A percentile compares a stretch with the other conserved stretches of the same genome.
These are phyloP conservation scores for Corydoras maculifer DNA, from an alignment of 2,113 vertebrate genomes.

Conservation along the genomic window DNA sequence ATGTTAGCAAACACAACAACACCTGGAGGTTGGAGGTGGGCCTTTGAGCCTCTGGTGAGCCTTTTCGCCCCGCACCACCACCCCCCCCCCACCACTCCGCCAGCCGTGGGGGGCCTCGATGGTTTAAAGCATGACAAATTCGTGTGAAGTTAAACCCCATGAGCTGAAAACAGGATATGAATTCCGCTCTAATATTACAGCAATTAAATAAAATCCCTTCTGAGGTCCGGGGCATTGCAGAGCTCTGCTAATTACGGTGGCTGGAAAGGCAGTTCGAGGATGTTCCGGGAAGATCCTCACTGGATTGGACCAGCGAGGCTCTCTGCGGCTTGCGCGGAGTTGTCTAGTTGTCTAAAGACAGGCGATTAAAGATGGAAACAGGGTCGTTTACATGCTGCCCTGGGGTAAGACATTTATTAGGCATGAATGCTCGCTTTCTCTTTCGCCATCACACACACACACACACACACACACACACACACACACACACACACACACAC, in stretches of 20 bases:
- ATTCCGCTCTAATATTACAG: slow-evolving; percentile 5
- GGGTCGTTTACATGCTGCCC: no score
- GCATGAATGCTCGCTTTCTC: no score
- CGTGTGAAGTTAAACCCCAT: slow-evolving; percentile 8
- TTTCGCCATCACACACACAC: no score
- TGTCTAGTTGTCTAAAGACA: no score
- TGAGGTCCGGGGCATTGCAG: background rate
- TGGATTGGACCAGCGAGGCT: background rate
- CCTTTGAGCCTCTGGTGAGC: no score
- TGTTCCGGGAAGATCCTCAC: background rate
- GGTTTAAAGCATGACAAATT: slow-evolving; percentile 28
- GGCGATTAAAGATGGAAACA: no score
- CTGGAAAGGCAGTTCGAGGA: background rate
- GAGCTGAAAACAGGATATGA: slow-evolving; percentile 10
- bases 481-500: no score
- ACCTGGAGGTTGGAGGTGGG: slow-evolving; percentile 22
- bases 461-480: no score
- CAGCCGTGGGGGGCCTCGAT: background rate
- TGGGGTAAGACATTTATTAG: no score
- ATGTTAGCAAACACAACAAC: slow-evolving; percentile 40
- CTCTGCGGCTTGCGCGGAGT: no score
- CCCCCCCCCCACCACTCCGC: background rate
- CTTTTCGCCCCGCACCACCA: no score
- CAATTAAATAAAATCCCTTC: slow-evolving; percentile 6
- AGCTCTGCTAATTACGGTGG: background rate